A percentile compares a stretch with the other conserved stretches of the same genome.
These are phyloP conservation scores for Xanthorhoe designata DNA, from an alignment of 2,888 invertebrate genomes.

Conservation along the genomic window DNA sequence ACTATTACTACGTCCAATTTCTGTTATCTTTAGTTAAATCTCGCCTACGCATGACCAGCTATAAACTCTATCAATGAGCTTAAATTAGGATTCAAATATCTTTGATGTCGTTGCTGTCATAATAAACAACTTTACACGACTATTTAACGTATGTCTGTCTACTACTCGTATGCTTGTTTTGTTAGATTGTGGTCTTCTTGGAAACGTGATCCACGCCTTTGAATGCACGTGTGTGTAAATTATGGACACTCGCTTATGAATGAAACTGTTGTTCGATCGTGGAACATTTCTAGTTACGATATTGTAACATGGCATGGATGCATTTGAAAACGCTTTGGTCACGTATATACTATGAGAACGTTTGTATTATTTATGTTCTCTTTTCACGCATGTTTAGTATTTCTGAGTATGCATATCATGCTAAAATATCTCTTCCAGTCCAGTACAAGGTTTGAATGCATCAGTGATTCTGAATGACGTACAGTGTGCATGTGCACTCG, in stretches of 20 bases:
- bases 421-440: not conserved
- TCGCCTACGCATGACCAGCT: slow-evolving; percentile 6
- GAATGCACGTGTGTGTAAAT: slow-evolving; percentile 53
- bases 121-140: slow-evolving; percentile 13
- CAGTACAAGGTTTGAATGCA: not conserved
- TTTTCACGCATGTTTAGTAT: not conserved
- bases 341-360: not conserved
- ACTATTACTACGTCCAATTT: not conserved
- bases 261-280: slow-evolving; percentile 52
- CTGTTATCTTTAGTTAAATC: slow-evolving; percentile 14
- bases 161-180: slow-evolving; percentile 12
- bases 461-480: not conserved
- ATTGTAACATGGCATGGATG: not conserved
- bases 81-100: slow-evolving; percentile 12
- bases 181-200: slow-evolving; percentile 45
- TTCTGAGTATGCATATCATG: not conserved
- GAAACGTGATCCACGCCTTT: slow-evolving; percentile 52
- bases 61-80: slow-evolving; percentile 17
- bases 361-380: not conserved
- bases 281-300: slow-evolving; percentile 48
- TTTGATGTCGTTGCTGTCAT: slow-evolving; percentile 7
- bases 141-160: slow-evolving; percentile 14
- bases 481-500: not conserved
- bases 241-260: slow-evolving; percentile 53
- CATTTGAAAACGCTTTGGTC: not conserved